Evolutionary conservation across 2,797 vertebrate species (phyloP), one percentile per base, ranked within the genome.

Genomic region (Novumbra hubbsi): DNA sequence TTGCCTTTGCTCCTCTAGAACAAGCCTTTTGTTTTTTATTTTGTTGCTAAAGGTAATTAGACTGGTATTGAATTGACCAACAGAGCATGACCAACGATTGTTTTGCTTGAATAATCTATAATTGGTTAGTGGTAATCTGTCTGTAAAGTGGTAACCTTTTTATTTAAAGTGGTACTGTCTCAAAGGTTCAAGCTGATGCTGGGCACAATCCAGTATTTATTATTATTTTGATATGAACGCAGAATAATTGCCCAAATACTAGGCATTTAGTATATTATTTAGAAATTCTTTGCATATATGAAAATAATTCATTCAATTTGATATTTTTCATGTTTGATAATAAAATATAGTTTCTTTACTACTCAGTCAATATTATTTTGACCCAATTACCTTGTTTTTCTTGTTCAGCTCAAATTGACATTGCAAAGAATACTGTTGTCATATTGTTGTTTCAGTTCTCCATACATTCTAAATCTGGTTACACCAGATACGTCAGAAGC

Each of bases 271-370:
- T 24, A 60, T 9, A 24, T 60, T 2, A 60, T 60, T 24, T 60
- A 60, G 55, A 60, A 3, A 24, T 24, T 1, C 21, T 60, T 60
- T 60, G 21, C 55, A 60, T 24, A 60, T 60, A 14, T 60, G 55
- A 60, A 24, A 60, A 60, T 60, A 60, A 24, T 60, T 60, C 19
- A 60, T 24, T 60, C 68, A 60, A 24, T 27, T 1, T 24, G 55
- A 60, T 60, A 60, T 27, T 60, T 60, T 60, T 60, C 55, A 60
- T 27, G 11, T 60, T 60, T 60, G n/a, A 60, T 60, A 60, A 60
- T 60, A 60, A 60, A 60, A 60, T 60, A 60, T 21, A 24, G 55
- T 60, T 24, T 24, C 55, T 60, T 57, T 24, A 57, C 55, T 21
- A 60, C 11, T 60, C 55, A 60, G 55, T 60, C 52, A 21, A 60